Base-by-base conservation (phyloP, 2,113 vertebrate species). In the Dinomys branickii region DNA sequence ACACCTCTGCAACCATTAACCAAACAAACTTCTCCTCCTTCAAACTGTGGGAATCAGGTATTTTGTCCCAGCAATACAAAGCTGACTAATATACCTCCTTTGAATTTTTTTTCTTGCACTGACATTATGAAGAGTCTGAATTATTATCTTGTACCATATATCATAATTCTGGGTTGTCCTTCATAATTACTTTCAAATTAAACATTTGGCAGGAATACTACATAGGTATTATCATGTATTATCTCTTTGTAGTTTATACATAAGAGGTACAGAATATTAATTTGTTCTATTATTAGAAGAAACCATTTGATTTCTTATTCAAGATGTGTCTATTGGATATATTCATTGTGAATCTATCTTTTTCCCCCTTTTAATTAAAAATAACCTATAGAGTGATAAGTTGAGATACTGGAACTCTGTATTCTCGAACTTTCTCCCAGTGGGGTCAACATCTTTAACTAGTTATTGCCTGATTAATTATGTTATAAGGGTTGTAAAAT, bases 401-500 rank as follows among this genome's bases (percentile, higher is more conserved):
- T 69, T 80, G 85, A 89, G 47, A 88, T 41, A 44, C 78, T 63
- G 33, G n/a, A 52, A 54, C 24, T 80, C 30, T 85, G 59, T 81
- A 10, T 61, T 91, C 69, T 85, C 28, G 44, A 85, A 91, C 30
- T 88, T 88, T 91, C 10, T 41, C n/a, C 77, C 30, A 91, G 7
- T 71, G 41, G 20, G n/a, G 77, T 93, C 77, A 84, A 5, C 19
- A 84, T 84, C 17, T 28, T 35, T 69, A 91, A 16, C 28, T 80
- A 88, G 78, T 65, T 44, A 56, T 84, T 88, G 47, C 8, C 52
- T 91, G 63, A 85, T 85, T 91, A 91, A 44, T 71, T 73, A 85
- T 30, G 26, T 56, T 38, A 47, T 65, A 85, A 94, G 19, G 2
- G 33, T 58, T 88, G 28, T 7, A 63, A 73, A 85, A 47, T 61